These are phyloP conservation scores for Diplosoma virens DNA, from an alignment of 23 tunicate species.

Conservation along the genomic window DNA sequence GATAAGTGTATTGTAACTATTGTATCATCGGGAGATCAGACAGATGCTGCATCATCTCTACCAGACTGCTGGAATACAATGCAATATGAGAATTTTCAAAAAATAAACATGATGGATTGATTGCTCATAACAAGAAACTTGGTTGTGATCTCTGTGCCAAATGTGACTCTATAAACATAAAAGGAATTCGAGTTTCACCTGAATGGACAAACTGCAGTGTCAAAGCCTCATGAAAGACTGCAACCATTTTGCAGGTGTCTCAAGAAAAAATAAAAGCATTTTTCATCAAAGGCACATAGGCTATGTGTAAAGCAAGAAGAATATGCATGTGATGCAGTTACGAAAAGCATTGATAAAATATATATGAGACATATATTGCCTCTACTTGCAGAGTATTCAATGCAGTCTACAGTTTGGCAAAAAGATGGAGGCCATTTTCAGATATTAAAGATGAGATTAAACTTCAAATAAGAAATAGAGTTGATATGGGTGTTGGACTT, in stretches of 20 bases:
- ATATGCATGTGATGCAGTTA: neutral
- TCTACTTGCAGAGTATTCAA: slow-evolving; percentile 43
- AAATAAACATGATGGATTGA: slow-evolving; percentile 53
- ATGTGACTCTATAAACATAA: slow-evolving; percentile 10
- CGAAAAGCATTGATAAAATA: neutral
- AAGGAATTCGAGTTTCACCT: slow-evolving; percentile 17
- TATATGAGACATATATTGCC: slow-evolving; percentile 1
- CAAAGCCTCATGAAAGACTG: slow-evolving; percentile 16
- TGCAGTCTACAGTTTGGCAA: slow-evolving; percentile 56
- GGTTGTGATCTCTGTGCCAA: slow-evolving; percentile 49
- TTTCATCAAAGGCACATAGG: slow-evolving; percentile 12
- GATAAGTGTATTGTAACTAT: no score
- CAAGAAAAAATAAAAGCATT: slow-evolving; percentile 39
- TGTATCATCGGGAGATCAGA: no score
- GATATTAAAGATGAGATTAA: slow-evolving; percentile 46
- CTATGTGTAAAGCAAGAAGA: slow-evolving; percentile 5
- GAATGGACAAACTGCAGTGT: slow-evolving; percentile 43
- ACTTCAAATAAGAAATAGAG: slow-evolving; percentile 51
- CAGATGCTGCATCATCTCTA: neutral
- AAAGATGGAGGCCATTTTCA: slow-evolving; percentile 36
- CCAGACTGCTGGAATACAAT: slow-evolving; percentile 58
- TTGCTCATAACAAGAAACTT: slow-evolving; percentile 17
- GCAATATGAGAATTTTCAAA: slow-evolving; percentile 21
- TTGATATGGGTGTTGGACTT: slow-evolving; percentile 44
- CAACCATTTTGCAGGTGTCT: neutral